Percentiles rank a stretch among this genome's conserved stretches.
phyloP scores from a whole-genome alignment of 2,797 vertebrate genomes.

The Chelidonichthys spinosus region DNA sequence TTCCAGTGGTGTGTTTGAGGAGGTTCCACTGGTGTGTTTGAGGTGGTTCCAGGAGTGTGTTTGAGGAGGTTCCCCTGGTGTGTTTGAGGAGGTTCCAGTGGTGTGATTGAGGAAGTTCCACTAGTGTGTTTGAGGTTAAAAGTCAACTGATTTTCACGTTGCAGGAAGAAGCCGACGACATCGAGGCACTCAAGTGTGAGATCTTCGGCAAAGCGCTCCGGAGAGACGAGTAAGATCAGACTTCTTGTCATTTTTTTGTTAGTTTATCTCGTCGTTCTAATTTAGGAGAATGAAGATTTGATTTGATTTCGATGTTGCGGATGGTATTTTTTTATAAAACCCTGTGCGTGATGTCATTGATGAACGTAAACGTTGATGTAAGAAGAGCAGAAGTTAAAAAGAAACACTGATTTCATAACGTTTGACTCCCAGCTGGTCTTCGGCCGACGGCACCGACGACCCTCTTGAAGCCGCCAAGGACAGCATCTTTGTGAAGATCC shows the following conservation, averaged over 20 bases:
- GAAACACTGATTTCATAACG: background rate
- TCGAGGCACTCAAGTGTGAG: conserved; percentile 89
- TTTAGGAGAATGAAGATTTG: background rate
- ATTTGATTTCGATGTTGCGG: background rate
- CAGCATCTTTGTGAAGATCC: conserved; percentile 94
- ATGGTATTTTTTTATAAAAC: background rate
- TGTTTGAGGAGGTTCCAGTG: too few relatives aligned
- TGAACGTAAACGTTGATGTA: background rate
- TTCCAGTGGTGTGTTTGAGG: too few relatives aligned
- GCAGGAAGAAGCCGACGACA: conserved; percentile 87
- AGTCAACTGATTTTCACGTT: background rate
- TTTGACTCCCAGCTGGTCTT: conserved; percentile 87
- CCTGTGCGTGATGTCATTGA: background rate
- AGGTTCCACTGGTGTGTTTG: too few relatives aligned
- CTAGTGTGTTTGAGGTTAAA: background rate
- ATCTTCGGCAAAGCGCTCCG: conserved; percentile 91
- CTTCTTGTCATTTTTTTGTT: background rate
- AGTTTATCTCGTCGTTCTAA: conserved; percentile 12
- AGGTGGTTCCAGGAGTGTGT: too few relatives aligned
- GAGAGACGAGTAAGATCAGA: conserved; percentile 88
- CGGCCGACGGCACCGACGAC: conserved; percentile 89
- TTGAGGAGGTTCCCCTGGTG: too few relatives aligned
- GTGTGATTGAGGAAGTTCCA: too few relatives aligned
- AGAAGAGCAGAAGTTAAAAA: background rate
- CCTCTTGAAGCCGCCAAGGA: conserved; percentile 94